Conservation (phyloP, 1,140 invertebrate species). For the Brachionus calyciflorus region DNA sequence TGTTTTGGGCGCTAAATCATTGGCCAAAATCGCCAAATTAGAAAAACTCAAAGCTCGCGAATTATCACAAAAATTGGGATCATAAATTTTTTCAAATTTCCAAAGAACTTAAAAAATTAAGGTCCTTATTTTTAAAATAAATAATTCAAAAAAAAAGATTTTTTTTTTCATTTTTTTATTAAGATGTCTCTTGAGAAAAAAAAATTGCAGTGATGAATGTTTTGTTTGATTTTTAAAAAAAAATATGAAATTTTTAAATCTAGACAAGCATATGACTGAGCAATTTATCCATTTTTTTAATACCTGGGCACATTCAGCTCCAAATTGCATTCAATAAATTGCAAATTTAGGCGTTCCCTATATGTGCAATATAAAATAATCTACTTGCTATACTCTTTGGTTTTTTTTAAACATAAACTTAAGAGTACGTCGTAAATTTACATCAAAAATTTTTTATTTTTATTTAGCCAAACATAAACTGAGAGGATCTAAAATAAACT, state of each 20-base stretch:
- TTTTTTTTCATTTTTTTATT: background rate
- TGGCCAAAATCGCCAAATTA: conserved; percentile 85
- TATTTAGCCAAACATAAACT: too few relatives aligned
- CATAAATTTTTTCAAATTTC: conserved; percentile 33
- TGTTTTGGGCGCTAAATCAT: conserved; percentile 85
- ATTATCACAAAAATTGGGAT: conserved; percentile 37
- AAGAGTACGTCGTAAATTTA: conserved; percentile 30
- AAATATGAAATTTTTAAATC: conserved; percentile 20
- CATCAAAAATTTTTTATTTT: too few relatives aligned
- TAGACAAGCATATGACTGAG: conserved; percentile 44
- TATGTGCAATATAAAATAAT: background rate
- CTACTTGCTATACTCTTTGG: conserved; percentile 29
- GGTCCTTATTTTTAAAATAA: conserved; percentile 14
- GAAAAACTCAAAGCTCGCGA: conserved; percentile 92
- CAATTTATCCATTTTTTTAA: background rate
- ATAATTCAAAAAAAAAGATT: conserved; percentile 15
- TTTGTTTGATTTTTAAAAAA: background rate
- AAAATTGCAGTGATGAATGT: conserved; percentile 23
- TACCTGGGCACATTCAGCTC: conserved; percentile 14
- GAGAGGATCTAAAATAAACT: too few relatives aligned
- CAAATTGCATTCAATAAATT: background rate
- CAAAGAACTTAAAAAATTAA: background rate
- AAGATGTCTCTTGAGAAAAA: too few relatives aligned
- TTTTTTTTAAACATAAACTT: background rate
- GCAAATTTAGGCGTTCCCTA: background rate